Evolutionary conservation across 2,888 invertebrate species (phyloP), one percentile per base, ranked within the genome.

Genomic region (Leucophora obtusa): DNA sequence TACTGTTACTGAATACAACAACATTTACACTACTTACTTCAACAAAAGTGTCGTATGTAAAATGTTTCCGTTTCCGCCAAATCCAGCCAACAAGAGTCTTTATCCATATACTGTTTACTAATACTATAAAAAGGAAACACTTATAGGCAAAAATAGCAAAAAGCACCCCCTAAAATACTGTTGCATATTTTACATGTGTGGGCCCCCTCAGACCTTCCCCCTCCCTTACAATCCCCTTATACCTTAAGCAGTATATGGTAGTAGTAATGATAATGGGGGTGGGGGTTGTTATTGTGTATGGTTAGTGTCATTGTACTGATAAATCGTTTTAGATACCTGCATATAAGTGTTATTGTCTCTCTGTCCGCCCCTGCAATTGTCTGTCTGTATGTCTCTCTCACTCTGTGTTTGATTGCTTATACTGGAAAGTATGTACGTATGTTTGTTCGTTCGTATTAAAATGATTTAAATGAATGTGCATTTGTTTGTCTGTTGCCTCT

Each of bases 241-340:
- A 35, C 9, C 35, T 1, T 5, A 35, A 35, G 7, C 35, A 35
- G 35, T 35, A 35, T 35, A 10, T 9, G 35, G 35, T 35, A 10
- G 8, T 5, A 9, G 35, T 35, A 47, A 56, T 70, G 51, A 51
- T 56, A n/a, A 15, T 1, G 3, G 7, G 33, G 10, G n/a, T 56
- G 14, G 24, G 8, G 28, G 38, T 65, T 71, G 58, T 68, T 59
- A 51, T 43, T 71, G 66, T 77, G 43, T 59, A 43, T 60, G 58
- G 50, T 69, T 73, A 81, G 73, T 77, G 77, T 81, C 81, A 77
- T 77, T 77, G 81, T 70, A 81, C 81, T 77, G 77, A 81, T 81
- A 81, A 81, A 81, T 81, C 70, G 81, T 43, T 81, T 73, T 77
- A 77, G 81, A 81, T 81, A 81, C 81, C 81, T 81, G 81, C 77